Evolutionary conservation across 2,113 vertebrate genomes (phyloP), one percentile per base, ranked within the genome.

Genomic region (Salvelinus fontinalis): DNA sequence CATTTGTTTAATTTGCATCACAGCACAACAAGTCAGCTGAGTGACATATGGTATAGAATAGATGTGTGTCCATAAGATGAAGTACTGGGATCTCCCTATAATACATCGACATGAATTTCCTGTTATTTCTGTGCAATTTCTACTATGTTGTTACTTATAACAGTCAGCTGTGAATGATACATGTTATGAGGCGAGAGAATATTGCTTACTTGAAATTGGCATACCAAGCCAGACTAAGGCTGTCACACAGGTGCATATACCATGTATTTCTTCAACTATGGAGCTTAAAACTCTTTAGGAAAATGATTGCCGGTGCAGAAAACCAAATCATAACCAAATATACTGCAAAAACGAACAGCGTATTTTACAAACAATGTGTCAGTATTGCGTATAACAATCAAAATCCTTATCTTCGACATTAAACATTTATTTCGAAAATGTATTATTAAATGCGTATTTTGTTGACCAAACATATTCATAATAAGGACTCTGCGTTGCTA

Each of bases 341-440:
- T 20, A 20, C 49, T 67, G 4, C 5, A 39, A 20, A 67, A 27
- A 34, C 66, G 7, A 11, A 18, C 66, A 67, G 29, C 66, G 8
- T 70, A 44, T 70, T 39, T 48, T 11, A 68, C 27, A 44, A n/a
- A 44, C 31, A 70, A 3, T 20, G 29, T 44, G 29, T 44, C 29
- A 66, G 29, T 67, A 57, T 0, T 62, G 27, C 22, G 22, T 51
- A 18, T 51, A 6, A 67, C 26, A 64, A 75, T 67, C 69, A 66
- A 79, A 34, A 65, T 71, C 88, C 73, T 79, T 54, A 82, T 51
- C 13, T 70, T 29, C 80, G 81, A 86, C 84, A 83, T 71, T 4
- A 86, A 87, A 88, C 89, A 89, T 89, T 78, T 86, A 85, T 59
- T 73, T 79, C 82, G 78, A 85, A 86, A 49, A 82, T 78, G 80